Conservation (phyloP, 1,140 invertebrate species). For the Drosophila pandora region DNA sequence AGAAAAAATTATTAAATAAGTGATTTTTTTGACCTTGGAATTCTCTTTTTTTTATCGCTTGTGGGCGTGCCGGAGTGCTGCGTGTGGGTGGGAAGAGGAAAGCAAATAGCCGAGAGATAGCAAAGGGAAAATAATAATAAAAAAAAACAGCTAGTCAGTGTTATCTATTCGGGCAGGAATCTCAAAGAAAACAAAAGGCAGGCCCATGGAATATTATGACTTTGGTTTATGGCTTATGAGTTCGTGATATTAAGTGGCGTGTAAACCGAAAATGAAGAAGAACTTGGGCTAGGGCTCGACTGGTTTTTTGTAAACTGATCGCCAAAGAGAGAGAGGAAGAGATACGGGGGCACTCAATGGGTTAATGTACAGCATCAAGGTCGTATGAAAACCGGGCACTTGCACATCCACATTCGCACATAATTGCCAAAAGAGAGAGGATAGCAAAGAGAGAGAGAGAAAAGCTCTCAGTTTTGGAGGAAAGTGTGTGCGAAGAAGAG, state of each 20-base stretch:
- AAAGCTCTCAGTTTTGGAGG: conserved; percentile 65
- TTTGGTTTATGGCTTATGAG: no score
- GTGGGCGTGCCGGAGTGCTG: conserved; percentile 18
- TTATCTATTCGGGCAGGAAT: conserved; percentile 38
- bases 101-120: conserved; percentile 42
- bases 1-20: conserved; percentile 24
- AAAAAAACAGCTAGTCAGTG: conserved; percentile 10
- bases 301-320: conserved; percentile 46
- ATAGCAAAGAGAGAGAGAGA: conserved; percentile 1
- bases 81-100: conserved; percentile 28
- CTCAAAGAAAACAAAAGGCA: conserved; percentile 36
- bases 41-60: conserved; percentile 18
- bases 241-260: no score
- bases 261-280: not conserved
- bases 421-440: conserved; percentile 10
- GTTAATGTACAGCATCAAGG: conserved; percentile 81
- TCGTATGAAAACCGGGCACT: conserved; percentile 60
- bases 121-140: conserved; percentile 5
- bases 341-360: conserved; percentile 66
- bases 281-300: conserved; percentile 22
- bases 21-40: conserved; percentile 27
- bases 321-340: conserved; percentile 18
- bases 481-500: conserved; percentile 54
- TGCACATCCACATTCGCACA: conserved; percentile 35
- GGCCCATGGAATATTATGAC: conserved; percentile 6